phyloP scores from a whole-genome alignment of 2,888 invertebrate species.

The Hirtodrosophila confusa region DNA sequence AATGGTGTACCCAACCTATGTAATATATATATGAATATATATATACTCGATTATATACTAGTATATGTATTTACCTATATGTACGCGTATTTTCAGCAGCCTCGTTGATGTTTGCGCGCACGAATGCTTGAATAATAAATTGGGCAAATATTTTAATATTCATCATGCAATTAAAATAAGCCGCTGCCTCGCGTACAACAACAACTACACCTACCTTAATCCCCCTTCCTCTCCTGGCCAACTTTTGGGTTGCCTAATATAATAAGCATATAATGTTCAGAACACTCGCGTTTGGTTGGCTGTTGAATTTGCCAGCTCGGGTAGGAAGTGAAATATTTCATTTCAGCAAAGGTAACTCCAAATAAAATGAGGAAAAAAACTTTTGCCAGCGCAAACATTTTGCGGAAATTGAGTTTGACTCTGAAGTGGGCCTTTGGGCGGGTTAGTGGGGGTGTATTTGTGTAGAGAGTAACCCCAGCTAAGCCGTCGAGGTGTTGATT shows the following conservation, averaged over 20 bases:
- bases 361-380: conserved; percentile 15
- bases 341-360: conserved; percentile 30
- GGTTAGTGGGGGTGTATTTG: background rate
- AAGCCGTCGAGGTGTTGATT: conserved; percentile 74
- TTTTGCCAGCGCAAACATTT: conserved; percentile 57
- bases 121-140: conserved; percentile 80
- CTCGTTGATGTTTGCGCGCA: conserved; percentile 61
- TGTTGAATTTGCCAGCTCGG: conserved; percentile 36
- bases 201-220: conserved; percentile 1
- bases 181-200: conserved; percentile 47
- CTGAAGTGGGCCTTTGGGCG: conserved; percentile 1
- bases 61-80: conserved; percentile 27
- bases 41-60: conserved; percentile 15
- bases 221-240: background rate
- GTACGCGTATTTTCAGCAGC: conserved; percentile 15
- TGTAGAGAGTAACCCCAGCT: conserved; percentile 12
- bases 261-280: conserved; percentile 65
- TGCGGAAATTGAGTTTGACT: conserved; percentile 73
- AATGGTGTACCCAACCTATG: conserved; percentile 27
- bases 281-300: conserved; percentile 19
- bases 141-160: conserved; percentile 82
- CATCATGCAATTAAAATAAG: conserved; percentile 82
- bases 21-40: conserved; percentile 10
- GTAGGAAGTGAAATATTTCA: conserved; percentile 40
- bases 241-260: conserved; percentile 65